phyloP scores from a whole-genome alignment of 2,888 invertebrate genomes.

The Tipula lateralis region DNA sequence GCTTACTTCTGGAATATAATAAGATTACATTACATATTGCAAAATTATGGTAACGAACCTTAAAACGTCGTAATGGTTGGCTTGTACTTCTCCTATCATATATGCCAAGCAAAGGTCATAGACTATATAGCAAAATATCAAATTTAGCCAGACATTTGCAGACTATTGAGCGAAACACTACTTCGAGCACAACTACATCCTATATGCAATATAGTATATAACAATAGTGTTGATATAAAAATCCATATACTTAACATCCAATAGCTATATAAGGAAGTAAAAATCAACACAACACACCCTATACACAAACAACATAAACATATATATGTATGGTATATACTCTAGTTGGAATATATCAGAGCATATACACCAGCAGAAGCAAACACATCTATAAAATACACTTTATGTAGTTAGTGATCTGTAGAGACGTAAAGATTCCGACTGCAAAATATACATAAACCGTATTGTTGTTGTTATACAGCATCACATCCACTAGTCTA shows the following conservation, averaged over 20 bases:
- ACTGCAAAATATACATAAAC: neutral
- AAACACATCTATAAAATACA: neutral
- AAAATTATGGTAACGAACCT: no score
- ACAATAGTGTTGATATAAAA: no score
- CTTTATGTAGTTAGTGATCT: neutral
- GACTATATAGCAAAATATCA: no score
- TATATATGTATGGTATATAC: neutral
- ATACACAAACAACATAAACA: neutral
- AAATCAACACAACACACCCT: conserved; percentile 4
- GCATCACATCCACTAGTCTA: conserved; percentile 2
- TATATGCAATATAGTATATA: no score
- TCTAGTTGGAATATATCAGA: neutral
- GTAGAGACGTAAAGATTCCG: neutral
- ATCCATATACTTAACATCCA: neutral
- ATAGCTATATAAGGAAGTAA: neutral
- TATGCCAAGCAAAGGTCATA: no score
- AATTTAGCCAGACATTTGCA: no score
- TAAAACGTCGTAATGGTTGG: no score
- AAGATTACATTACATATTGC: no score
- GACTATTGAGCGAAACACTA: no score
- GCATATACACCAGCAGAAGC: neutral
- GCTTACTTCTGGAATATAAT: no score
- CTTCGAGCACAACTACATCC: no score
- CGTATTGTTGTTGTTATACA: neutral
- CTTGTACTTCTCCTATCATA: no score